phyloP scores from a whole-genome alignment of 2,113 vertebrate genomes.

The Sigmodon hispidus region DNA sequence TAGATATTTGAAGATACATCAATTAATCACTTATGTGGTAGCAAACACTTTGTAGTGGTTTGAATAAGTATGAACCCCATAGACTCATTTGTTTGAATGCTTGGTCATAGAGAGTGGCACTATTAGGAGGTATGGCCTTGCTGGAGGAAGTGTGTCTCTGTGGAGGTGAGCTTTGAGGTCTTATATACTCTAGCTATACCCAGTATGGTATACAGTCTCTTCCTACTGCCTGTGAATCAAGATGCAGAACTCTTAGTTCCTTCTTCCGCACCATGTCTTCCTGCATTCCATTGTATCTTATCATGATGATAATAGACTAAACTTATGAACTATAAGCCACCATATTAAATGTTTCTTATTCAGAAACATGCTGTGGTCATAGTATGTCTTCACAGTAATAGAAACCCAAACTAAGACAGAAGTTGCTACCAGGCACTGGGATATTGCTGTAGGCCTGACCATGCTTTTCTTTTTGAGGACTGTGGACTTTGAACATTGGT shows the following conservation, averaged over 20 bases:
- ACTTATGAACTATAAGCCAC: background rate
- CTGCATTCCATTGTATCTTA: background rate
- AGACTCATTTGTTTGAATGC: background rate
- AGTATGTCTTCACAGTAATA: background rate
- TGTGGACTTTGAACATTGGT: background rate
- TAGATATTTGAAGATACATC: constrained; percentile 4
- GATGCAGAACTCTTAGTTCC: background rate
- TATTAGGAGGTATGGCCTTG: background rate
- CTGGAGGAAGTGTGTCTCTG: background rate
- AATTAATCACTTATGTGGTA: background rate
- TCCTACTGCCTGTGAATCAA: background rate
- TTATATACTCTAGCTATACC: background rate
- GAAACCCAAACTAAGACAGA: background rate
- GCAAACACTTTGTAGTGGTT: background rate
- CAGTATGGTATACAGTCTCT: background rate
- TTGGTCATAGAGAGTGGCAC: background rate
- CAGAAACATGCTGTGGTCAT: background rate
- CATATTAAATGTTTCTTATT: background rate
- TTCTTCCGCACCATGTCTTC: background rate
- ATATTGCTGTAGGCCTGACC: background rate
- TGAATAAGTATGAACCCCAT: background rate
- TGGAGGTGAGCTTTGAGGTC: background rate
- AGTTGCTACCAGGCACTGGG: background rate
- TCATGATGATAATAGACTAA: background rate
- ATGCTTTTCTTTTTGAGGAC: background rate